phyloP scores from a whole-genome alignment of 2,888 invertebrate species.

The Taphrorychus bicolor region DNA sequence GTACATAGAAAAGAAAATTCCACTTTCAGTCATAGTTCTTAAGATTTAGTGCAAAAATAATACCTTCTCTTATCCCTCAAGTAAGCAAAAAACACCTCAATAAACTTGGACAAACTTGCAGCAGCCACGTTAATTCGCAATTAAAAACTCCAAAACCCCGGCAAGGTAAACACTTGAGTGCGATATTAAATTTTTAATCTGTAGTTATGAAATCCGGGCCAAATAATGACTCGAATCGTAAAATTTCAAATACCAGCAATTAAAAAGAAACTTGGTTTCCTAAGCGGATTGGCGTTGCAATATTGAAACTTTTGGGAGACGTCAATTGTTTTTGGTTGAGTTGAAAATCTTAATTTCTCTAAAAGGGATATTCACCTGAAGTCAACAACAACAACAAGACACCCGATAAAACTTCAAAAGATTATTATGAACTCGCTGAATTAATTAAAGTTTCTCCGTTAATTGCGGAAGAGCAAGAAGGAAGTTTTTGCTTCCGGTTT shows the following conservation, averaged over 20 bases:
- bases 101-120: not conserved
- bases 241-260: not conserved
- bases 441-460: not conserved
- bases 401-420: not conserved
- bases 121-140: not conserved
- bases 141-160: not conserved
- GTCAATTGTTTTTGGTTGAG: not conserved
- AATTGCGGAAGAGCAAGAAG: not conserved
- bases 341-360: not conserved
- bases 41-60: no score
- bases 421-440: not conserved
- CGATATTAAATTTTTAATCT: conserved; percentile 7
- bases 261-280: not conserved
- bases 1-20: no score
- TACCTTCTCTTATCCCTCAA: not conserved
- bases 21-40: no score
- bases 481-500: not conserved
- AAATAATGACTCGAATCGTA: not conserved
- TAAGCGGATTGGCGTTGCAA: not conserved
- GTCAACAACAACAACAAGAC: not conserved
- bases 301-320: not conserved
- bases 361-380: not conserved
- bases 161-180: not conserved
- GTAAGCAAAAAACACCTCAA: not conserved
- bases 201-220: not conserved